Conservation (phyloP, 1,140 invertebrate species). For the Drosophila kurseongensis region DNA sequence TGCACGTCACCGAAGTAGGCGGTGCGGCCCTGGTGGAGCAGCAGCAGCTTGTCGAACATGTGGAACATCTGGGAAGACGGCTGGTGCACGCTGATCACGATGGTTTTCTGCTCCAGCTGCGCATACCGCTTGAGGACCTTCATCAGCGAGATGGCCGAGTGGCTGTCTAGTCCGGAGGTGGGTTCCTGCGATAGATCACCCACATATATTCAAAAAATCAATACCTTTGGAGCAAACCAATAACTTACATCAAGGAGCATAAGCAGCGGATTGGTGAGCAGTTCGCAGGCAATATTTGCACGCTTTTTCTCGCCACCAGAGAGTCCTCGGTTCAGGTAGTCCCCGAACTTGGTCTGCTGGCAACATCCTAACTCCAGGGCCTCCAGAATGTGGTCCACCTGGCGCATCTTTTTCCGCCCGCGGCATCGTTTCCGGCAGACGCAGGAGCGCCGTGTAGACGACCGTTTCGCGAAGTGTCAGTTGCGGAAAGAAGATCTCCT, state of each 20-base stretch:
- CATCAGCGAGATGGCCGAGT: slow-evolving; percentile 92
- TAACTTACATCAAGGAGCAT: slow-evolving; percentile 93
- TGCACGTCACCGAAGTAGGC: slow-evolving; percentile 92
- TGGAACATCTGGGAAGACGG: slow-evolving; percentile 95
- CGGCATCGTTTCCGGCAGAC: slow-evolving; percentile 91
- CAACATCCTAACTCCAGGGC: slow-evolving; percentile 91
- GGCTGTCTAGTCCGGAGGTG: slow-evolving; percentile 93
- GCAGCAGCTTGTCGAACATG: slow-evolving; percentile 92
- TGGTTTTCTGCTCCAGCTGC: slow-evolving; percentile 91
- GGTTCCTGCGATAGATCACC: slow-evolving; percentile 88
- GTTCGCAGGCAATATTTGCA: slow-evolving; percentile 94
- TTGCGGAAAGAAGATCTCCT: slow-evolving; percentile 94
- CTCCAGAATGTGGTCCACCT: slow-evolving; percentile 93
- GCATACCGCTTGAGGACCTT: slow-evolving; percentile 91
- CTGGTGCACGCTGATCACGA: slow-evolving; percentile 94
- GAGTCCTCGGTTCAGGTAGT: slow-evolving; percentile 91
- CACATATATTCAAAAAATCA: too few species aligned
- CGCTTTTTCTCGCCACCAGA: slow-evolving; percentile 95
- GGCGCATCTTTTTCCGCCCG: slow-evolving; percentile 91
- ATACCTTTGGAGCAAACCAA: rapidly evolving
- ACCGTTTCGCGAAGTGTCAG: slow-evolving; percentile 92
- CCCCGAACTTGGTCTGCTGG: slow-evolving; percentile 93
- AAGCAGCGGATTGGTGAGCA: slow-evolving; percentile 93
- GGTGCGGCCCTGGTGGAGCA: slow-evolving; percentile 91
- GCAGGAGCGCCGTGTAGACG: slow-evolving; percentile 89